These are phyloP conservation scores for Siniperca scherzeri DNA, from an alignment of 2,797 vertebrate genomes.

Conservation along the genomic window DNA sequence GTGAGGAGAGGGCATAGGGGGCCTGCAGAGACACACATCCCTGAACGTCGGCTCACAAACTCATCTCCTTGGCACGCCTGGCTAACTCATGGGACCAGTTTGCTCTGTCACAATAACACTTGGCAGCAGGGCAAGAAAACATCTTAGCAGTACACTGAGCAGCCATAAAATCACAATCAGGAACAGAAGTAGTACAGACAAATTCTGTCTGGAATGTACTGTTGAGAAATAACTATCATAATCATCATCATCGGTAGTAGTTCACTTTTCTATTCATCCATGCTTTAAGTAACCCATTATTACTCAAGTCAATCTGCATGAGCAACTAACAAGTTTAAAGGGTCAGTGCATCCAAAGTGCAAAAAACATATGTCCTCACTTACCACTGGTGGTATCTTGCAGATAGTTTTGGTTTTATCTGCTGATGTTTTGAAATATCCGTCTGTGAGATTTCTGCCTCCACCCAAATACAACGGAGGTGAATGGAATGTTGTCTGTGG, in stretches of 20 bases:
- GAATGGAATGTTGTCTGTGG: conserved; percentile 23
- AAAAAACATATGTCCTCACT: conserved; percentile 19
- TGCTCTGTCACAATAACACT: conserved; percentile 66
- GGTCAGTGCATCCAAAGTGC: conserved; percentile 19
- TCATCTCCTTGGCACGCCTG: conserved; percentile 68
- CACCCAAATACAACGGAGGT: not conserved
- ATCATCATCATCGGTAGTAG: conserved; percentile 36
- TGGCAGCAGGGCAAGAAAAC: conserved; percentile 48
- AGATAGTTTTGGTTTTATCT: conserved; percentile 43
- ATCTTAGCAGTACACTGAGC: conserved; percentile 41
- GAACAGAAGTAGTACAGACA: conserved; percentile 40
- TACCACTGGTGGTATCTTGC: not conserved
- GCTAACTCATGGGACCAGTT: conserved; percentile 75
- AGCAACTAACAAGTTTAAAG: conserved; percentile 63
- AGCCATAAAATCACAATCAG: conserved; percentile 57
- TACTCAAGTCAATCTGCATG: conserved; percentile 53
- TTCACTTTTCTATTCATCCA: conserved; percentile 54
- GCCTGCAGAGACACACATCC: conserved; percentile 65
- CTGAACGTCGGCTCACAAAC: conserved; percentile 65
- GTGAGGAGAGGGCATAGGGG: conserved; percentile 73
- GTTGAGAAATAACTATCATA: conserved; percentile 57
- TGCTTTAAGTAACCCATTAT: conserved; percentile 54
- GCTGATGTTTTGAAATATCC: conserved; percentile 24
- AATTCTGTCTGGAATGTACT: conserved; percentile 47
- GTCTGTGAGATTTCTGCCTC: conserved; percentile 10